Percentiles rank a stretch among this genome's conserved stretches.
These are phyloP conservation scores for Ctenosaura bakeri DNA, from an alignment of 2,797 vertebrate species.

Conservation along the genomic window DNA sequence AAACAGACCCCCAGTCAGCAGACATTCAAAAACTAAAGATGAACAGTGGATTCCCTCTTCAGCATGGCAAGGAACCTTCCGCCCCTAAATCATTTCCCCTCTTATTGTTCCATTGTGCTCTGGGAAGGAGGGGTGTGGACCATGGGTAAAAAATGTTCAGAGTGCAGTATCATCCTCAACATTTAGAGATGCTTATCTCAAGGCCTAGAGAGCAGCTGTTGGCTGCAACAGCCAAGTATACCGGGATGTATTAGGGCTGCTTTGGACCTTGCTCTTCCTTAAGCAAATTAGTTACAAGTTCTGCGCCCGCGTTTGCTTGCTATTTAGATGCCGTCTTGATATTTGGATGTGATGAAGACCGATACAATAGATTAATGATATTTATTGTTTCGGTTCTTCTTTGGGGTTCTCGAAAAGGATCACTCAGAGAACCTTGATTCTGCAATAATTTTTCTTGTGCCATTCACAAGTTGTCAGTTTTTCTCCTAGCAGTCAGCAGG, in stretches of 20 bases:
- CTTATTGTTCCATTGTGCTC: background rate
- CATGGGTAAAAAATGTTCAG: background rate
- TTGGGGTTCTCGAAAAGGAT: too few relatives aligned
- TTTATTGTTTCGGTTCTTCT: background rate
- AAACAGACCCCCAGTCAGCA: background rate
- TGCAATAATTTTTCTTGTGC: background rate
- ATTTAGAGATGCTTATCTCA: conserved; percentile 18
- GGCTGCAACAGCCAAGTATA: conserved; percentile 1
- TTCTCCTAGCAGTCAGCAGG: background rate
- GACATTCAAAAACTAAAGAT: background rate
- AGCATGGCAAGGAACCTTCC: background rate
- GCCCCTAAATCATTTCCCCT: background rate
- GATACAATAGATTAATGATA: background rate
- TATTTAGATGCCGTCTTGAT: too few relatives aligned
- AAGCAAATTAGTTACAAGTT: background rate
- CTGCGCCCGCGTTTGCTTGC: background rate
- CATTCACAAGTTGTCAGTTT: background rate
- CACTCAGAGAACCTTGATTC: background rate
- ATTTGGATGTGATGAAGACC: background rate
- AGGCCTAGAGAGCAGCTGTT: background rate
- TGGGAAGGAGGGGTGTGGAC: background rate
- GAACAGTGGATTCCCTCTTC: background rate
- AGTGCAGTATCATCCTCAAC: background rate
- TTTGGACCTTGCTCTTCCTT: background rate
- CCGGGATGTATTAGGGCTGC: background rate